Evolutionary conservation across 1,140 invertebrate genomes (phyloP).

Genomic region (Drosophila ironensis): DNA sequence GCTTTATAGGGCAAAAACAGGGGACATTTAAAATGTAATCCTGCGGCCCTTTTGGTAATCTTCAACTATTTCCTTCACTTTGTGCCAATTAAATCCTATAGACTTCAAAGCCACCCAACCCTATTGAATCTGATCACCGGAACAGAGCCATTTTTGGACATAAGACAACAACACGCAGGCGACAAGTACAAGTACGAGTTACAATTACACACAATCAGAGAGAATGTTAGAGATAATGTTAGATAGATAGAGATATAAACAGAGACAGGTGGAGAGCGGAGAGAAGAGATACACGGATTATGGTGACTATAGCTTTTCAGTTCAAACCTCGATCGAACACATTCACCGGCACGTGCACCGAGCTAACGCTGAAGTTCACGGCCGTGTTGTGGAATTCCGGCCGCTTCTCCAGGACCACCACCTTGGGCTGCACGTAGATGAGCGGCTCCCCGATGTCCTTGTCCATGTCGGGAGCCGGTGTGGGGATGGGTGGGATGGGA

Average conservation of each 20-base stretch:
- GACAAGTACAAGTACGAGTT: conserved; percentile 31
- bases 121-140: not conserved
- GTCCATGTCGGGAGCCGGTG: conserved; percentile 82
- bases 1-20: too few species aligned
- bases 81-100: too few species aligned
- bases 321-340: conserved; percentile 93
- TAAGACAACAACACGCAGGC: conserved; percentile 42
- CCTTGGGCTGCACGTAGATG: conserved; percentile 83
- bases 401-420: conserved; percentile 86
- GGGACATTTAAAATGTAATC: too few species aligned
- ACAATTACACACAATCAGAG: conserved; percentile 16
- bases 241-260: conserved; percentile 26
- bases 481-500: conserved; percentile 75
- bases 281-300: conserved; percentile 43
- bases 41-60: too few species aligned
- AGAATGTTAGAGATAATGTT: conserved; percentile 15
- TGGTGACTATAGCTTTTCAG: conserved; percentile 5
- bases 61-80: too few species aligned
- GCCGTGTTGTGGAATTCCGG: conserved; percentile 90
- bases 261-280: conserved; percentile 37
- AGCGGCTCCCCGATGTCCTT: conserved; percentile 83
- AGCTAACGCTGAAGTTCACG: conserved; percentile 92
- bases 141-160: conserved; percentile 8
- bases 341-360: conserved; percentile 97
- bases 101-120: not conserved